These are phyloP conservation scores for Sarcophaga carnaria DNA, from an alignment of 2,888 invertebrate genomes.

Conservation along the genomic window DNA sequence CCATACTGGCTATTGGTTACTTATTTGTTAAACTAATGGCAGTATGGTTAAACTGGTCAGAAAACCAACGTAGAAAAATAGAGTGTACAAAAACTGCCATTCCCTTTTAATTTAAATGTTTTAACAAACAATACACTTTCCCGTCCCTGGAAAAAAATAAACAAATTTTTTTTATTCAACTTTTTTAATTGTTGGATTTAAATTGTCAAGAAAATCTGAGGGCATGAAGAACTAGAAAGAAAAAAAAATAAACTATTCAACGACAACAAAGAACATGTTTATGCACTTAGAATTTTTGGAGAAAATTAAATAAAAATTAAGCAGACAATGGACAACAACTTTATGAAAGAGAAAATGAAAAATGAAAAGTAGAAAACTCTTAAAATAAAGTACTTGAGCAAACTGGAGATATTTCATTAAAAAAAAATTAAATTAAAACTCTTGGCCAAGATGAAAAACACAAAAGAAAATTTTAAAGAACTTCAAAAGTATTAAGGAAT, in stretches of 20 bases:
- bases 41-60: conserved; percentile 26
- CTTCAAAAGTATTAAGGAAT: neutral
- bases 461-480: neutral
- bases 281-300: conserved; percentile 46
- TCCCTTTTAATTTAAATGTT: conserved; percentile 55
- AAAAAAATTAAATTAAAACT: neutral
- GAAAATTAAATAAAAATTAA: conserved; percentile 15
- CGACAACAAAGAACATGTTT: conserved; percentile 40
- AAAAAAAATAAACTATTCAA: neutral
- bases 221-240: neutral
- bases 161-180: neutral
- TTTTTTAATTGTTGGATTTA: conserved; percentile 55
- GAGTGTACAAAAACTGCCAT: conserved; percentile 14
- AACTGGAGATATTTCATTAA: neutral
- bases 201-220: conserved; percentile 38
- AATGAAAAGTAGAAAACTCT: neutral
- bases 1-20: conserved; percentile 22
- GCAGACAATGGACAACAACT: neutral
- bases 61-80: neutral
- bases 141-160: neutral
- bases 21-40: conserved; percentile 48
- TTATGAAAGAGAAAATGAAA: neutral
- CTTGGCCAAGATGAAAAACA: too few species aligned
- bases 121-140: neutral
- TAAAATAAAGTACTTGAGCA: neutral